A percentile compares a stretch with the other conserved stretches of the same genome.
These are phyloP conservation scores for Smithornis capensis DNA, from an alignment of 2,113 vertebrate species.

Conservation along the genomic window DNA sequence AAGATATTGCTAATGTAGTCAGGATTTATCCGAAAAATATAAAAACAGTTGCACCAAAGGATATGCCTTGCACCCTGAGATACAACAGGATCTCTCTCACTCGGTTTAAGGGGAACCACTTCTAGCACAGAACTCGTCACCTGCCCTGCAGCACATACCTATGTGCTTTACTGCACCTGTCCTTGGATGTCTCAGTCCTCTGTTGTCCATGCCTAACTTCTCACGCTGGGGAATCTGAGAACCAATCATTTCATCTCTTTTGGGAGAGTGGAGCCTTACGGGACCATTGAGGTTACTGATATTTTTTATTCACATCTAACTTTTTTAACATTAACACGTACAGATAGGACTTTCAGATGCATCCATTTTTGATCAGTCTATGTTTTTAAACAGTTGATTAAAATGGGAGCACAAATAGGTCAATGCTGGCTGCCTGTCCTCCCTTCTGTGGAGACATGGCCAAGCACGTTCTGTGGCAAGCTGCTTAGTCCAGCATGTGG, in stretches of 20 bases:
- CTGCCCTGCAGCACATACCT: not conserved
- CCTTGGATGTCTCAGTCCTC: not conserved
- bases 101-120: not conserved
- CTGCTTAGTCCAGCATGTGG: not conserved
- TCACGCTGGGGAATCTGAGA: not conserved
- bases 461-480: not conserved
- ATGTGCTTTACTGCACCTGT: not conserved
- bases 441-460: not conserved
- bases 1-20: not conserved
- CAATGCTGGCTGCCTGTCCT: conserved; percentile 25
- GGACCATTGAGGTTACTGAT: not conserved
- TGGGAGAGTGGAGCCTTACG: not conserved
- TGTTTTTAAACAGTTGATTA: not conserved
- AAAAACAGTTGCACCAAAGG: too few species aligned
- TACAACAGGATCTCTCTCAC: rapidly evolving
- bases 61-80: not conserved
- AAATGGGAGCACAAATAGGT: not conserved
- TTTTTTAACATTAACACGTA: rapidly evolving
- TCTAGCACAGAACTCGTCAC: not conserved
- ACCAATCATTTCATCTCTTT: not conserved
- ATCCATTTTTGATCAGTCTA: not conserved
- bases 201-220: not conserved
- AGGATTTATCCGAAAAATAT: not conserved
- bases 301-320: not conserved
- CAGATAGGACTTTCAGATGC: not conserved